Evolutionary conservation across 2,113 vertebrate genomes (phyloP), one percentile per base, ranked within the genome.

Genomic region (Probosciger aterrimus): DNA sequence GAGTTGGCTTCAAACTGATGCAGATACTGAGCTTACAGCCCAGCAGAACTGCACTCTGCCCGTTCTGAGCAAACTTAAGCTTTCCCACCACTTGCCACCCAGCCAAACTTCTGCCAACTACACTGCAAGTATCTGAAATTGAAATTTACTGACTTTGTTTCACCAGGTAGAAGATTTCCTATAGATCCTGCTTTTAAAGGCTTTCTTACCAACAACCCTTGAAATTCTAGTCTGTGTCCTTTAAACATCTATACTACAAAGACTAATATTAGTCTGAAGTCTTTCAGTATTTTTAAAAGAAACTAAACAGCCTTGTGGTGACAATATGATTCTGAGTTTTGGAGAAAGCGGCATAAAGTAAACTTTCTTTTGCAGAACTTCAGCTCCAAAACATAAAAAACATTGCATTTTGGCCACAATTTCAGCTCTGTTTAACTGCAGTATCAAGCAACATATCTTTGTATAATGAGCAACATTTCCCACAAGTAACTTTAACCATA

Each of bases 71-170:
- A 70, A 75, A 23, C 35, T 59, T 46, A 49, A 2, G 47, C 3
- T 82, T 67, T 71, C 14, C n/a, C 47, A 71, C 5, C 0, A 0
- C 4, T 14, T 30, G 6, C 10, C 30, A 35, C 7, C 3, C 43
- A 82, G 60, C 3, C 18, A 63, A 63, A 59, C 7, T 63, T 52
- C 46, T 63, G 43, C 16, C 43, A 30, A 5, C 18, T 41, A 14
- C 5, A 31, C 44, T 82, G 31, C 20, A 82, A 82, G 4, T 37
- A 31, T 11, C n/a, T n/a, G 14, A 6, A 76, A 80, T 14, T 44
- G 22, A 30, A 9, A 27, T 49, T 75, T 50, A 43, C 14, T 35
- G 5, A 31, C 8, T 65, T 41, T 25, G 24, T 67, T 90, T 82
- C 47, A 49, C 6, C 39, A 53, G 28, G 15, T 35, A 77, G 30